Percentiles rank a stretch among this genome's conserved stretches.
phyloP scores from a whole-genome alignment of 2,797 vertebrate genomes.

The Pagetopsis macropterus region DNA sequence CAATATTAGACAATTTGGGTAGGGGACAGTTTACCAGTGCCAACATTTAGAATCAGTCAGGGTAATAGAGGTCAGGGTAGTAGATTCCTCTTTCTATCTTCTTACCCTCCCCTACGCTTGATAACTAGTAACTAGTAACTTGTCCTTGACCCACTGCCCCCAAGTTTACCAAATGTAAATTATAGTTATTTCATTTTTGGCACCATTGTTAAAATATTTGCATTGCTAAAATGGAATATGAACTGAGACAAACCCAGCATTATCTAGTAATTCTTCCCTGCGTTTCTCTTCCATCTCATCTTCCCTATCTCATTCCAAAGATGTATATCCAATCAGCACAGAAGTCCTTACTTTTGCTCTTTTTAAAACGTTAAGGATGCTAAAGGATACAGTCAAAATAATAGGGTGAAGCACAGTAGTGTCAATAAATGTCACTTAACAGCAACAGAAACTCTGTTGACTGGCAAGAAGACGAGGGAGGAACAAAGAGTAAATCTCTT shows the following conservation, averaged over 20 bases:
- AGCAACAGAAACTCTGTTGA: conserved; percentile 33
- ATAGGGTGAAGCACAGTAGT: not conserved
- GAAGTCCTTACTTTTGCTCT: conserved; percentile 62
- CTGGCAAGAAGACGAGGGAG: conserved; percentile 15
- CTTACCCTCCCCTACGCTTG: not conserved
- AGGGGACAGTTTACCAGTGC: not conserved
- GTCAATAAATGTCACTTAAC: conserved; percentile 30
- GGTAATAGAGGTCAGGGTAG: not conserved
- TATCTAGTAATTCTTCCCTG: not conserved
- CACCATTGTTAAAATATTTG: too few relatives aligned
- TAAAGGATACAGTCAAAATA: conserved; percentile 8
- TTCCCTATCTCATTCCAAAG: not conserved
- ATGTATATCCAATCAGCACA: conserved; percentile 61
- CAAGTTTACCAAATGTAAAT: too few relatives aligned
- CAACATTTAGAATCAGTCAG: not conserved
- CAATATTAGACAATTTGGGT: not conserved
- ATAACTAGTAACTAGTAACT: too few relatives aligned
- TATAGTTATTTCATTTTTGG: too few relatives aligned
- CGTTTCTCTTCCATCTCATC: not conserved
- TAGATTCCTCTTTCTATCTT: too few relatives aligned
- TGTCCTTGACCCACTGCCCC: too few relatives aligned
- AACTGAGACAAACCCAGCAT: not conserved
- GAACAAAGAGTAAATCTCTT: conserved; percentile 14
- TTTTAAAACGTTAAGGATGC: conserved; percentile 27
- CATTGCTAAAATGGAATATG: not conserved